Conservation (phyloP, 1,140 invertebrate genomes). For the Drosophila ambigua region DNA sequence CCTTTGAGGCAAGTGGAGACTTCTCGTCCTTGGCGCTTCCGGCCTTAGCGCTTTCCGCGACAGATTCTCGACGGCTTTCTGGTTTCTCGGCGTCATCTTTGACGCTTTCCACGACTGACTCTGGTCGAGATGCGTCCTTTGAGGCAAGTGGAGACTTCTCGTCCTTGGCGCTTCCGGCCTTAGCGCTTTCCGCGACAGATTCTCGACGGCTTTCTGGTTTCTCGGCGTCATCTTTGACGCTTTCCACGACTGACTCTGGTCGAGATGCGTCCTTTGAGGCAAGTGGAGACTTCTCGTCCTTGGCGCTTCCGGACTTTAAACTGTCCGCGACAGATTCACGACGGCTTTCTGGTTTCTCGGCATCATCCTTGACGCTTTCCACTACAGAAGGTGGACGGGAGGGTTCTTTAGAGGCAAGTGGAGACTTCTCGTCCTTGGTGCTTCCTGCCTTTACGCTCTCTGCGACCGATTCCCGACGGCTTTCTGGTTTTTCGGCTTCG, state of each 20-base stretch:
- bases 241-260: slow-evolving; percentile 24
- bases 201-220: slow-evolving; percentile 21
- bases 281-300: slow-evolving; percentile 29
- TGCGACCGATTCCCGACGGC: too few species aligned
- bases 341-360: slow-evolving; percentile 20
- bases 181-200: slow-evolving; percentile 21
- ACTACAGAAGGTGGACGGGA: neutral
- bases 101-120: slow-evolving; percentile 11
- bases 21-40: slow-evolving; percentile 27
- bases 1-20: slow-evolving; percentile 30
- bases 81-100: neutral
- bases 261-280: slow-evolving; percentile 24
- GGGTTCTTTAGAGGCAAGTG: too few species aligned
- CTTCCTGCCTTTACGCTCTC: too few species aligned
- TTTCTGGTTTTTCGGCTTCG: too few species aligned
- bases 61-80: slow-evolving; percentile 14
- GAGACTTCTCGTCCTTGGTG: too few species aligned
- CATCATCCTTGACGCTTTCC: slow-evolving; percentile 31
- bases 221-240: neutral
- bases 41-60: slow-evolving; percentile 5
- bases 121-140: slow-evolving; percentile 9
- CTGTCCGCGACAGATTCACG: slow-evolving; percentile 42
- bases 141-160: neutral
- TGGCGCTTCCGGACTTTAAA: slow-evolving; percentile 16
- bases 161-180: slow-evolving; percentile 4